Percentiles rank a stretch among this genome's conserved stretches.
Conservation (phyloP, 1,140 invertebrate species). For the Megalonaias nervosa region DNA sequence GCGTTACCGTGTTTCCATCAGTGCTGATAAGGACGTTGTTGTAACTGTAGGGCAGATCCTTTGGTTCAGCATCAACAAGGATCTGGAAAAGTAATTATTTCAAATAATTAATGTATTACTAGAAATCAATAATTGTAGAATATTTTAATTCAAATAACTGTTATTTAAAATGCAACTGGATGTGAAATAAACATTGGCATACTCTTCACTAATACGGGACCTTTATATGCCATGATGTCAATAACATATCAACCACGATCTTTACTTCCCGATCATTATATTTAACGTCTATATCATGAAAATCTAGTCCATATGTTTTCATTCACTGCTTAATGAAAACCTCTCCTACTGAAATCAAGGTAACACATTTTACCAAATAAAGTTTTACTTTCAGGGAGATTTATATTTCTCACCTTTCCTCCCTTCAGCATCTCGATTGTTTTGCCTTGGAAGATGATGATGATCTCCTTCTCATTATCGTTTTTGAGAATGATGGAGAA, state of each 20-base stretch:
- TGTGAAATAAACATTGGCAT: no score
- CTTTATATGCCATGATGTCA: no score
- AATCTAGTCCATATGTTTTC: no score
- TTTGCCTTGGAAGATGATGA: constrained; percentile 56
- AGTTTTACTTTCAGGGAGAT: not conserved
- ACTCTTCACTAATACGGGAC: no score
- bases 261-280: no score
- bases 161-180: no score
- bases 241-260: no score
- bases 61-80: constrained; percentile 64
- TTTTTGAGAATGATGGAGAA: constrained; percentile 73
- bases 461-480: constrained; percentile 41
- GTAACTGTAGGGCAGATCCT: constrained; percentile 78
- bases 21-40: constrained; percentile 55
- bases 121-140: no score
- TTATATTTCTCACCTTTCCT: constrained; percentile 37
- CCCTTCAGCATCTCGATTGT: constrained; percentile 66
- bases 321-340: no score
- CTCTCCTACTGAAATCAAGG: no score
- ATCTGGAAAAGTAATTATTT: constrained; percentile 67
- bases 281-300: no score
- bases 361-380: not conserved
- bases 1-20: constrained; percentile 56
- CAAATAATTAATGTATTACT: not conserved
- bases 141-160: no score